A percentile compares a stretch with the other conserved stretches of the same genome.
Evolutionary conservation across 2,113 vertebrate genomes (phyloP).

Genomic region (Ptyas mucosa): DNA sequence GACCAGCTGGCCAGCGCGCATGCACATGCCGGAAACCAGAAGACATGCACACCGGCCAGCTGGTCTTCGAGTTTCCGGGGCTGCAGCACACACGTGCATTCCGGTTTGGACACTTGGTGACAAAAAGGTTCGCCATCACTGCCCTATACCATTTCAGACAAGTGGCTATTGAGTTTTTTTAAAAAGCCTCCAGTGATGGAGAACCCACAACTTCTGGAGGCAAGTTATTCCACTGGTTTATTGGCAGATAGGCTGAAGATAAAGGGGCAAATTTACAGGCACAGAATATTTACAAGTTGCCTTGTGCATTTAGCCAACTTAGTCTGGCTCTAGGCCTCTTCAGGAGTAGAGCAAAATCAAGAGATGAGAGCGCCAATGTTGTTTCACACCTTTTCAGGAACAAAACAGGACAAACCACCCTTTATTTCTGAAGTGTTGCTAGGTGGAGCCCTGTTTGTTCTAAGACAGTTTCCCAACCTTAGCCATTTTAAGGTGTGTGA

Average conservation of each 20-base stretch:
- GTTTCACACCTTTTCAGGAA: neutral
- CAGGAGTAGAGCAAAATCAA: neutral
- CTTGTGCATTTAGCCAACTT: neutral
- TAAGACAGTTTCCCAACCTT: neutral
- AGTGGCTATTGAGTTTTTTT: neutral
- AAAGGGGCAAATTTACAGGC: neutral
- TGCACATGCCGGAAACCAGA: too few relatives aligned
- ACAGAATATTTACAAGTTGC: neutral
- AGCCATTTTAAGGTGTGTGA: neutral
- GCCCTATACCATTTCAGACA: neutral
- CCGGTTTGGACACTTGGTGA: too few relatives aligned
- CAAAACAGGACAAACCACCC: neutral
- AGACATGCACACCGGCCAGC: too few relatives aligned
- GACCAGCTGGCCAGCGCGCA: too few relatives aligned
- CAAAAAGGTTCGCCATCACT: too few relatives aligned
- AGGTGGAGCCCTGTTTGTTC: neutral
- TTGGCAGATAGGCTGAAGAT: neutral
- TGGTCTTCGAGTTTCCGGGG: too few relatives aligned
- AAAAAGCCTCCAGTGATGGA: neutral
- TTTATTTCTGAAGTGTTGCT: neutral
- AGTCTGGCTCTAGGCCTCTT: neutral
- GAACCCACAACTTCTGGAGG: neutral
- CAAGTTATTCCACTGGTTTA: neutral
- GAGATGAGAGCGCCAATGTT: neutral
- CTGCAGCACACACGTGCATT: too few relatives aligned